phyloP scores from a whole-genome alignment of 2,113 vertebrate species.

The Amblyopsis rosae region DNA sequence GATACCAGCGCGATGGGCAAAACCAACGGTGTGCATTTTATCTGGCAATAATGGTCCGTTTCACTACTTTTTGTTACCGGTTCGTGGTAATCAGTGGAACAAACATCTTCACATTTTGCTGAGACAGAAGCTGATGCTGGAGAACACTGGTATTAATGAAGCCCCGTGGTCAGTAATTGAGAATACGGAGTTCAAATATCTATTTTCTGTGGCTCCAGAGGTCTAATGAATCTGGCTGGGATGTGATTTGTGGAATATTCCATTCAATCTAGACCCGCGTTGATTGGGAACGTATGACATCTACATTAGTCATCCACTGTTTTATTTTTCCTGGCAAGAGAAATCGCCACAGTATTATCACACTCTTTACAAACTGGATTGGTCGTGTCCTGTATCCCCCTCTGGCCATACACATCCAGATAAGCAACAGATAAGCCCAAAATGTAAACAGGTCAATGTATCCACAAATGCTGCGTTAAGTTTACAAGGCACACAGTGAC shows the following conservation, averaged over 20 bases:
- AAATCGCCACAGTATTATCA: constrained; percentile 46
- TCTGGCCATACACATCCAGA: constrained; percentile 14
- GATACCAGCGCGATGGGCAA: constrained; percentile 29
- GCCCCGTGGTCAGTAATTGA: constrained; percentile 17
- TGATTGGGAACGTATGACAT: constrained; percentile 73
- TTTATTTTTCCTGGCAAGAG: constrained; percentile 73
- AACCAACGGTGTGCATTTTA: constrained; percentile 19
- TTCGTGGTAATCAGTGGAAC: constrained; percentile 39
- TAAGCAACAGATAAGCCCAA: constrained; percentile 53
- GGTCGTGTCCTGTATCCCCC: constrained; percentile 45
- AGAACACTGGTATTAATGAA: too few relatives aligned
- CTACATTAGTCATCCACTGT: constrained; percentile 67
- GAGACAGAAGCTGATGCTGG: too few relatives aligned
- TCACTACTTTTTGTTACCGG: constrained; percentile 17
- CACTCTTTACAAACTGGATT: constrained; percentile 45
- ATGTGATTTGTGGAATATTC: constrained; percentile 69
- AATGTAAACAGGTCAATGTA: constrained; percentile 65
- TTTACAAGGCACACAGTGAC: constrained; percentile 49
- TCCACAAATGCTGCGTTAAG: constrained; percentile 46
- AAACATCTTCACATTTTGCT: not conserved
- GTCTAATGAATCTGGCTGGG: constrained; percentile 61
- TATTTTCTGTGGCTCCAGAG: constrained; percentile 52
- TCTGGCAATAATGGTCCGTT: constrained; percentile 22
- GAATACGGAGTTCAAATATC: constrained; percentile 21
- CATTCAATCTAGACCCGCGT: constrained; percentile 59